A percentile compares a stretch with the other conserved stretches of the same genome.
Evolutionary conservation across 2,113 vertebrate genomes (phyloP).

Genomic region (Spea bombifrons): DNA sequence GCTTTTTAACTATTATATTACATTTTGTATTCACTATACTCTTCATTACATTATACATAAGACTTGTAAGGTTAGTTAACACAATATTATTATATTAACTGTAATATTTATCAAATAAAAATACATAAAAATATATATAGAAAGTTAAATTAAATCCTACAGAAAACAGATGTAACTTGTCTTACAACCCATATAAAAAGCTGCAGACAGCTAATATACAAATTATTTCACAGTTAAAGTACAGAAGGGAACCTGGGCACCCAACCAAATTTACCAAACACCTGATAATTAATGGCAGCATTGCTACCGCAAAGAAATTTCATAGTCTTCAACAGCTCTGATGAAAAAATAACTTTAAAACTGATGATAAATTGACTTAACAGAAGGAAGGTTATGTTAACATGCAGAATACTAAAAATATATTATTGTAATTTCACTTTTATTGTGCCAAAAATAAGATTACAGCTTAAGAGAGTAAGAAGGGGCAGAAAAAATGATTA

Average conservation of each 20-base stretch:
- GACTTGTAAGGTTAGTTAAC: too few relatives aligned
- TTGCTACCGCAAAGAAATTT: slow-evolving; percentile 22
- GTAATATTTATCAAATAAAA: too few relatives aligned
- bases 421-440: slow-evolving; percentile 19
- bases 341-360: slow-evolving; percentile 22
- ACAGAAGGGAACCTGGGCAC: slow-evolving; percentile 29
- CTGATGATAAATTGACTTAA: slow-evolving; percentile 35
- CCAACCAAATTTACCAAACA: slow-evolving; percentile 35
- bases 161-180: not conserved
- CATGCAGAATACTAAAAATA: slow-evolving; percentile 32
- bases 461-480: slow-evolving; percentile 6
- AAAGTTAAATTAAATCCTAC: not conserved
- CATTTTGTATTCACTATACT: too few relatives aligned
- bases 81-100: too few relatives aligned
- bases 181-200: slow-evolving; percentile 1
- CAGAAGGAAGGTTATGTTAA: slow-evolving; percentile 33
- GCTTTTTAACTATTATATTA: too few relatives aligned
- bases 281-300: slow-evolving; percentile 36
- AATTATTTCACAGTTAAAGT: slow-evolving; percentile 20
- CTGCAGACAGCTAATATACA: slow-evolving; percentile 17
- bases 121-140: too few relatives aligned
- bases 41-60: too few relatives aligned
- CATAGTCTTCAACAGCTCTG: slow-evolving; percentile 6
- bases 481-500: slow-evolving; percentile 16
- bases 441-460: slow-evolving; percentile 33